These are phyloP conservation scores for Tetrax tetrax DNA, from an alignment of 2,113 vertebrate species.

Conservation along the genomic window DNA sequence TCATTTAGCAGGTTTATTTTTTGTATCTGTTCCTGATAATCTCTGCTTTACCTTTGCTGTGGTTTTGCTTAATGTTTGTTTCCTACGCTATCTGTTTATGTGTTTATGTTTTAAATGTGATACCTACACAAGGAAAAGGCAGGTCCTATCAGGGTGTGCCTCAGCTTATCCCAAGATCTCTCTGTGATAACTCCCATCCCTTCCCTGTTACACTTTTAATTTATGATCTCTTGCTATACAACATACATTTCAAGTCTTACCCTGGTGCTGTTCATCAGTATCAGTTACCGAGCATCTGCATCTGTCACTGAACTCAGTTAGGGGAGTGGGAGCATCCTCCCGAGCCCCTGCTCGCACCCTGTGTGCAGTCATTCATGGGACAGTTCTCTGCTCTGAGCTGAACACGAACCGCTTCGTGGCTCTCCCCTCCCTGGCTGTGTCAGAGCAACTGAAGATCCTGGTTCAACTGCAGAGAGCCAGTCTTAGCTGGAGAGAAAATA, in stretches of 20 bases:
- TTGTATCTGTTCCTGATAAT: not conserved
- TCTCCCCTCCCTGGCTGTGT: not conserved
- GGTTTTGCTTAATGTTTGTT: not conserved
- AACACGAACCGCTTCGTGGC: not conserved
- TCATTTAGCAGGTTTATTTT: not conserved
- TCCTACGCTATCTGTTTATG: not conserved
- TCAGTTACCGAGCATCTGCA: not conserved
- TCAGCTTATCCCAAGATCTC: not conserved
- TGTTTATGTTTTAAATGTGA: not conserved
- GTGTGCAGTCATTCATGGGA: not conserved
- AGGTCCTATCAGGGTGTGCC: not conserved
- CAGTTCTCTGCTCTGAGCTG: not conserved
- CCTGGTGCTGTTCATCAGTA: not conserved
- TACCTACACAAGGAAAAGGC: not conserved
- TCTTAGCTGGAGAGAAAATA: not conserved
- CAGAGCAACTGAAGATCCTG: not conserved
- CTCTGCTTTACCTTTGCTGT: not conserved
- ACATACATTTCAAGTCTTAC: not conserved
- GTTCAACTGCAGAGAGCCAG: not conserved
- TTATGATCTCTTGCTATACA: not conserved
- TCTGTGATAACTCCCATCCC: not conserved
- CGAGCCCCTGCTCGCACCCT: not conserved
- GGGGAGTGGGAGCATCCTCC: not conserved
- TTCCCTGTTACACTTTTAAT: not conserved
- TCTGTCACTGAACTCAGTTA: not conserved